Base-by-base conservation (phyloP, 2,113 vertebrate species). In the Periophthalmodon schlosseri region DNA sequence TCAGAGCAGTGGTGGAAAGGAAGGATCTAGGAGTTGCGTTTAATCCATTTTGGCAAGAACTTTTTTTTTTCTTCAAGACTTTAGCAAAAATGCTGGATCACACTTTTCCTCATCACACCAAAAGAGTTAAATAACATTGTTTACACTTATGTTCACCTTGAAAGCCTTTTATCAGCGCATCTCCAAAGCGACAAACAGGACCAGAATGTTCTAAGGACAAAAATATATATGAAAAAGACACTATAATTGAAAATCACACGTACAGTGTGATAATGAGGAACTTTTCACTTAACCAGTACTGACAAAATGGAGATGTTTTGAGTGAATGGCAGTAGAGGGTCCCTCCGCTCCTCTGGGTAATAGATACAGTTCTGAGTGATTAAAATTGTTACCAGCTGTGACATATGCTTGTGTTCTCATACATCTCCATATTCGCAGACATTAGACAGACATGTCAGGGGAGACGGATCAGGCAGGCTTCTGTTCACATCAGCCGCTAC, bases 351-450 rank as follows among this genome's bases (percentile, higher is more conserved):
- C 20, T 23, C 69, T 67, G 58, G 70, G 39, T 33, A 60, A 44
- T 33, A 28, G 46, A 79, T 83, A 47, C 46, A 46, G 56, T 79
- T 79, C 33, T 65, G 61, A 60, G 12, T 76, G 61, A 84, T 83
- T 71, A 63, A 21, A 69, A 39, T 6, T 34, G 54, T 64, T 24
- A 76, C 47, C 44, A 61, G 36, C 24, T 66, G 57, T 75, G 24
- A 73, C 57, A 70, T 68, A 16, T 54, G 64, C 16, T 68, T 74
- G 39, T 68, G 36, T 34, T 75, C 16, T 33, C 36, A 68, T 68
- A 47, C 39, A 68, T 23, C 36, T 68, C n/a, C 44, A 47, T 68
- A 24, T 49, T 21, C 7, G 16, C 63, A 65, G 63, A 39, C 63
- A 13, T 36, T 65, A 36, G 34, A n/a, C 18, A 65, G 63, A 65